Conservation (phyloP, 2,113 vertebrate genomes). For the Sigmodon hispidus region DNA sequence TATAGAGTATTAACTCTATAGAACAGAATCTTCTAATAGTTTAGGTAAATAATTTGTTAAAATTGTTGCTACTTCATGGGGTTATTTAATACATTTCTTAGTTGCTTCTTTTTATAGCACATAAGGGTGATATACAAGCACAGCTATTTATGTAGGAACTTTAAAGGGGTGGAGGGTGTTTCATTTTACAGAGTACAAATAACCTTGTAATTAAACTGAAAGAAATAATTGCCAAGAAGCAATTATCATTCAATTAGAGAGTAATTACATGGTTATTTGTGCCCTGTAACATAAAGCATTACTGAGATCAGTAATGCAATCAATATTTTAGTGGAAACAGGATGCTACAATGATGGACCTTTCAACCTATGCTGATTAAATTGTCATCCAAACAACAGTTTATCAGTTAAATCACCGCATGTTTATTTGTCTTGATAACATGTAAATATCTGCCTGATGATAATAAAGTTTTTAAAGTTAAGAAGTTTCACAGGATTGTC, state of each 20-base stretch:
- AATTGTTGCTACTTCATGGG: neutral
- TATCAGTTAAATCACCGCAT: constrained; percentile 82
- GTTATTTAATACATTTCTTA: constrained; percentile 67
- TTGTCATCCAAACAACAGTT: constrained; percentile 84
- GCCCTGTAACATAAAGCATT: constrained; percentile 86
- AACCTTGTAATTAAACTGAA: constrained; percentile 85
- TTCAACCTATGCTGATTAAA: constrained; percentile 87
- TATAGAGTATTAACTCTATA: constrained; percentile 76
- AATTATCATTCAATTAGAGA: constrained; percentile 89
- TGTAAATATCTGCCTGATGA: constrained; percentile 84
- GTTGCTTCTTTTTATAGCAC: constrained; percentile 60
- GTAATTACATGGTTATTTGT: constrained; percentile 88
- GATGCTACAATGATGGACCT: constrained; percentile 84
- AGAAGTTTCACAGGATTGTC: constrained; percentile 61
- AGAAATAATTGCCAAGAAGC: constrained; percentile 87
- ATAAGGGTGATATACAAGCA: constrained; percentile 61
- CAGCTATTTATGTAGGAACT: constrained; percentile 44
- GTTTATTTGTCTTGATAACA: constrained; percentile 88
- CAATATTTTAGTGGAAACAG: constrained; percentile 87
- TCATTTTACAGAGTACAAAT: constrained; percentile 84
- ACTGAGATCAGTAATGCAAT: constrained; percentile 85
- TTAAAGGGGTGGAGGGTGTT: constrained; percentile 54
- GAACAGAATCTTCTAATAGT: constrained; percentile 73
- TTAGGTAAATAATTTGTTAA: constrained; percentile 67
- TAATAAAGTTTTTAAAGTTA: constrained; percentile 77